Percentiles rank a stretch among this genome's conserved stretches.
phyloP scores from a whole-genome alignment of 1,140 invertebrate species.

The Brachionus sp. region DNA sequence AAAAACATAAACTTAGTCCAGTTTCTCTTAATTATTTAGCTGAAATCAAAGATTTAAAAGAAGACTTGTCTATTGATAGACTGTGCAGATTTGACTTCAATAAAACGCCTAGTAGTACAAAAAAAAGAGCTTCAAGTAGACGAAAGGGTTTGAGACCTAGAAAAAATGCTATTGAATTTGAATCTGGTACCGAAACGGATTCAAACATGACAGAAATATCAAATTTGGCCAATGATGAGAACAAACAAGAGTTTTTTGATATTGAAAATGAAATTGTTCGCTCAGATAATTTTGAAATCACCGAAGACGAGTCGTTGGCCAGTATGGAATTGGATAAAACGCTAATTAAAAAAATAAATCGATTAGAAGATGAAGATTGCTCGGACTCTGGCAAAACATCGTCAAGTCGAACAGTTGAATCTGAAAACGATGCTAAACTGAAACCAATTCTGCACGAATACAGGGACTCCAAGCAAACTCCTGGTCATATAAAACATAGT shows the following conservation, averaged over 20 bases:
- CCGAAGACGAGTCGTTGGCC: not conserved
- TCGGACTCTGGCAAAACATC: not conserved
- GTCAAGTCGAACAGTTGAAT: not conserved
- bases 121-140: not conserved
- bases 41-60: not conserved
- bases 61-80: not conserved
- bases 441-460: not conserved
- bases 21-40: not conserved
- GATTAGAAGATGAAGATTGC: not conserved
- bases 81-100: not conserved
- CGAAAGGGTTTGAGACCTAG: not conserved
- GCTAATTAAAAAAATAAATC: not conserved
- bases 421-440: not conserved
- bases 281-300: not conserved
- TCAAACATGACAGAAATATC: not conserved
- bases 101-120: not conserved
- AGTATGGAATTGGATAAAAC: not conserved
- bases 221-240: not conserved
- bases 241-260: not conserved
- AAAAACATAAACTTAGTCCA: not conserved
- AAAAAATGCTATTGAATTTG: not conserved
- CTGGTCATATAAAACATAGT: not conserved
- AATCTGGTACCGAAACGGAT: not conserved
- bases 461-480: not conserved
- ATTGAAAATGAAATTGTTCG: not conserved